Conservation (phyloP, 2,113 vertebrate species). For the Donacobius atricapilla region DNA sequence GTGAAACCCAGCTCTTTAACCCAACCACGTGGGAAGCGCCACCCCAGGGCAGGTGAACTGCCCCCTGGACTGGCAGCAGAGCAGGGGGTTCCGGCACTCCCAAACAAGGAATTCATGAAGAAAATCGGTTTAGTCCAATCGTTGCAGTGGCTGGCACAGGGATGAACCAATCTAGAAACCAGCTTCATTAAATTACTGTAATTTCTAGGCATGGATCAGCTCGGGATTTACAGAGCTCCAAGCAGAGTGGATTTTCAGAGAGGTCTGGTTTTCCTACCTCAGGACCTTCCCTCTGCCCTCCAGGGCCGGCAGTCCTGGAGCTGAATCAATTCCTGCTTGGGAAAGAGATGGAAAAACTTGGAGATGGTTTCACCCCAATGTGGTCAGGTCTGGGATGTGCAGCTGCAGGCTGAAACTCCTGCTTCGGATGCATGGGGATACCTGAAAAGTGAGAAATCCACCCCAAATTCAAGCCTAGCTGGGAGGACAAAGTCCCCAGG, state of each 20-base stretch:
- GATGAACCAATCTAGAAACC: neutral
- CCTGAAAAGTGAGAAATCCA: neutral
- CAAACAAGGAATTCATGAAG: neutral
- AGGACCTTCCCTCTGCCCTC: neutral
- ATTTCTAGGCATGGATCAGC: neutral
- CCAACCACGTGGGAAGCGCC: too few relatives aligned
- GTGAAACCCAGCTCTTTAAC: rapidly evolving
- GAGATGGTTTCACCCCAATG: rapidly evolving
- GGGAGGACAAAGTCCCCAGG: neutral
- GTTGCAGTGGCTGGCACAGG: rapidly evolving
- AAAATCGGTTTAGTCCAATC: neutral
- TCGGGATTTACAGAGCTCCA: neutral
- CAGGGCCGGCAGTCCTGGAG: neutral
- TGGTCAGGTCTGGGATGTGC: neutral
- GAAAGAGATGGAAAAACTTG: neutral
- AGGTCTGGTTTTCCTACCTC: neutral
- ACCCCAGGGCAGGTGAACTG: rapidly evolving
- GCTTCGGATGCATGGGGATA: rapidly evolving
- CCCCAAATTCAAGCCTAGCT: neutral
- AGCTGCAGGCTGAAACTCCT: neutral
- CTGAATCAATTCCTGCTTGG: neutral
- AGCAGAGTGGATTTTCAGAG: neutral
- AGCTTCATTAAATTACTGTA: neutral
- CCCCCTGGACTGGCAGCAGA: neutral
- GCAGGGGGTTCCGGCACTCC: neutral